Evolutionary conservation across 2,113 vertebrate species (phyloP), one percentile per base, ranked within the genome.

Genomic region (Hypocryptadius cinnamomeus): DNA sequence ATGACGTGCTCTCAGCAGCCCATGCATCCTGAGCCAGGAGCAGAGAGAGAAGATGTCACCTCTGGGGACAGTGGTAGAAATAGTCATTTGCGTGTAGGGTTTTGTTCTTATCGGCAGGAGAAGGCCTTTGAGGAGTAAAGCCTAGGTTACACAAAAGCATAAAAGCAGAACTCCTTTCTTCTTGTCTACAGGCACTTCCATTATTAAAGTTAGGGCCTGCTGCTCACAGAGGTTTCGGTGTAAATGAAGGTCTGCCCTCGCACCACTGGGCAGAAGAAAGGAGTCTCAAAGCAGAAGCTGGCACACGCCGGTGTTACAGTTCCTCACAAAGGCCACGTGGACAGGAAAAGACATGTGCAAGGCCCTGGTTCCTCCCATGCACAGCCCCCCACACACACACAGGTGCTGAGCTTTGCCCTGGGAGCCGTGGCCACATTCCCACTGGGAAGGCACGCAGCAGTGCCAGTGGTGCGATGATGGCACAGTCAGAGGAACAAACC

Each of bases 101-200:
- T 94, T 95, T 93, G 76, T 90, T 90, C 95, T 79, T 88, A 74
- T 11, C 0, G 0, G 35, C 74, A 77, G 85, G 69, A 87, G 70
- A 69, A 86, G 0, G 11, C 20, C 77, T 96, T 95, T 95, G 95
- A 94, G 90, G 69, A 93, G 90, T 56, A 93, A 95, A 95, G 86
- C 48, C n/a, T 57, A 16, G 15, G 63, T 78, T 47, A 70, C 48
- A 92, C 39, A 95, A 93, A 94, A 80, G 44, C 57, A 85, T 69
- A 79, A 87, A 96, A 93, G 90, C 45, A 89, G 59, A 87, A 40
- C 20, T 82, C 10, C 20, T 78, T 76, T 80, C 40, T 57, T 64
- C 69, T 30, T 40, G 60, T 86, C 93, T 80, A 76, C 20, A 3
- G 59, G 71, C 50, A 37, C 56, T 90, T 80, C 31, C 64, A 56